Base-by-base conservation (phyloP, 2,888 invertebrate genomes). In the Dusona sp. region DNA sequence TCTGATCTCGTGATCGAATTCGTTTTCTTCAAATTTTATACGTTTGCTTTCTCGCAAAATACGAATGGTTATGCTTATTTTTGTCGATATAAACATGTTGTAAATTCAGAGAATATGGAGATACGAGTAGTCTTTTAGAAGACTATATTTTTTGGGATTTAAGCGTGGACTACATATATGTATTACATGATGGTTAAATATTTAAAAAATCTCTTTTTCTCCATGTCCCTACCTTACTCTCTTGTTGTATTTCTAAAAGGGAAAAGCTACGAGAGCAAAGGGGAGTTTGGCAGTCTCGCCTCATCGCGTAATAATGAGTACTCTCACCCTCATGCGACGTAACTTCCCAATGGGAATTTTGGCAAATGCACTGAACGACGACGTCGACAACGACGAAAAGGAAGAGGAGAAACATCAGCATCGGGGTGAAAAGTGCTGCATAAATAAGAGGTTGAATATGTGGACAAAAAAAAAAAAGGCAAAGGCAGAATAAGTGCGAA, bases 261-360 rank as follows among this genome's bases (percentile, higher is more conserved):
- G 51, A 45, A 68, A 82, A 85, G 54, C 57, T 67, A 73, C 57
- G 64, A 61, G 61, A 75, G 65, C 54, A 38, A 42, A 64, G 61
- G 54, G 54, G 81, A 81, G 75, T 86, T 88, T 85, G 88, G 84
- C 87, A 86, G 86, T 83, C 75, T 75, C 85, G 83, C 83, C 86
- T 88, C 88, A 88, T 89, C 73, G 88, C 74, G 84, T 84, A 88
- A 88, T 89, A 88, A 89, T 87, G 88, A 89, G 84, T 79, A 64
- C 29, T 33, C 51, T 61, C 57, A 57, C 72, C 67, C 48, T 70
- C 22, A 25, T 22, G 33, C 65, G 72, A 22, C 79, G 70, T 75
- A 65, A 51, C 57, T 61, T 11, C 65, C 64, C 78, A 45, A 45
- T 67, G 85, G 72, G 70, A 79, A 42, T 79, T 73, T 80, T 64